Evolutionary conservation across 2,113 vertebrate genomes (phyloP).

Genomic region (Phycodurus eques): DNA sequence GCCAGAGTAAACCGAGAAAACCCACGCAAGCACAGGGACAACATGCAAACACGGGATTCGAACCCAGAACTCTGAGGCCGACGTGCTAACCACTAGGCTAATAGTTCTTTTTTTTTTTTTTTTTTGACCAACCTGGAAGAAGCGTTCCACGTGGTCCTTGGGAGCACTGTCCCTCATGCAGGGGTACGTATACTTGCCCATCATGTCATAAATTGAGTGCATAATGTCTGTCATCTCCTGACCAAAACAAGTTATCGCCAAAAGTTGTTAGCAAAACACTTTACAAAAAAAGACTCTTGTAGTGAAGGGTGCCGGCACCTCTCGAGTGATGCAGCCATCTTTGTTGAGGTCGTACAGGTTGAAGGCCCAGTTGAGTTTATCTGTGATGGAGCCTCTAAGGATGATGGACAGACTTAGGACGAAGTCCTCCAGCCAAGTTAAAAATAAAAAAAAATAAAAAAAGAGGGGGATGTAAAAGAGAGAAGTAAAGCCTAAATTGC

Average conservation of each 20-base stretch:
- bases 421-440: slow-evolving; percentile 79
- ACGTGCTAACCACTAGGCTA: too few relatives aligned
- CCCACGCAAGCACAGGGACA: too few relatives aligned
- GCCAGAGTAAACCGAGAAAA: too few relatives aligned
- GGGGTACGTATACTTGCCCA: slow-evolving; percentile 90
- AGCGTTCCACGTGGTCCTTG: slow-evolving; percentile 87
- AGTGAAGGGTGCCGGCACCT: slow-evolving; percentile 66
- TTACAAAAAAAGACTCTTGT: background rate
- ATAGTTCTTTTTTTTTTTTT: background rate
- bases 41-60: too few relatives aligned
- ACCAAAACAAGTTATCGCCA: background rate
- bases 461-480: background rate
- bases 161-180: slow-evolving; percentile 82
- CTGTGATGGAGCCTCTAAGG: slow-evolving; percentile 85
- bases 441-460: background rate
- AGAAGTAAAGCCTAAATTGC: background rate
- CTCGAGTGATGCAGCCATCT: slow-evolving; percentile 95
- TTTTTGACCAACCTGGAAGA: slow-evolving; percentile 83
- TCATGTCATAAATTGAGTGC: slow-evolving; percentile 96
- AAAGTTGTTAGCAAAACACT: background rate
- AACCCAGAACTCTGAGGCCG: too few relatives aligned
- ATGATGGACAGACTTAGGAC: slow-evolving; percentile 89
- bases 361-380: slow-evolving; percentile 94
- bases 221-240: slow-evolving; percentile 98
- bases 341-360: slow-evolving; percentile 96